Base-by-base conservation (phyloP, 1,140 invertebrate genomes). In the Lepidurus couesii region DNA sequence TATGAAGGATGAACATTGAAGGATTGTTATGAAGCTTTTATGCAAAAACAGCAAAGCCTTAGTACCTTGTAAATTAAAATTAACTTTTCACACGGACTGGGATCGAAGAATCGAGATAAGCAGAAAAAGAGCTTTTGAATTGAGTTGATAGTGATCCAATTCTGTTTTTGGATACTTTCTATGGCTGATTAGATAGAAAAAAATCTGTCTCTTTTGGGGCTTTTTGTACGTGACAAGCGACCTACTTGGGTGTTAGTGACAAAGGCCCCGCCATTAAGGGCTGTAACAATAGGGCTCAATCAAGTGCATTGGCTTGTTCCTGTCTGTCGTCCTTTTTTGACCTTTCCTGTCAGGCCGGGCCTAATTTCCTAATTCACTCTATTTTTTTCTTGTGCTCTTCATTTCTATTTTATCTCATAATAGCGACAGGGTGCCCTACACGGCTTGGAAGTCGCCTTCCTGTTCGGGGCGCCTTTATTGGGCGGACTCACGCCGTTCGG, bases 401-500 rank as follows among this genome's bases (percentile, higher is more conserved):
- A 16, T 16, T 21, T 16, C 53, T 9, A 65, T 21, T 65, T 21
- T 21, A n/a, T 65, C 21, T 13, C 21, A 65, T 65, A 13, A 65
- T 44, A 75, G 78, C 74, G 44, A 44, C 44, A 74, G 73, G 73
- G 75, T 11, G 42, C 43, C 21, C 24, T 79, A 21, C 78, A 79
- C 74, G 78, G 78, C 73, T 75, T 79, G n/a, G 78, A 79, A 42
- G 45, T 79, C 42, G 74, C 78, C 11, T 47, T 79, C 34, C 34
- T 79, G 13, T 45, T 79, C 74, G 78, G 78, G 21, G 43, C 78
- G 44, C 42, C 78, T 75, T 45, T 77, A 44, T 43, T 45, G 43
- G 74, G 73, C 78, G 75, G 75, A 44, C 75, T 45, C 44, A 45
- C 34, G 24, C 47, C 78, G 42, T 93, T 92, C 82, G 88, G 89